Evolutionary conservation across 2,113 vertebrate genomes (phyloP).

Genomic region (Pseudolaguvia tuberculata): DNA sequence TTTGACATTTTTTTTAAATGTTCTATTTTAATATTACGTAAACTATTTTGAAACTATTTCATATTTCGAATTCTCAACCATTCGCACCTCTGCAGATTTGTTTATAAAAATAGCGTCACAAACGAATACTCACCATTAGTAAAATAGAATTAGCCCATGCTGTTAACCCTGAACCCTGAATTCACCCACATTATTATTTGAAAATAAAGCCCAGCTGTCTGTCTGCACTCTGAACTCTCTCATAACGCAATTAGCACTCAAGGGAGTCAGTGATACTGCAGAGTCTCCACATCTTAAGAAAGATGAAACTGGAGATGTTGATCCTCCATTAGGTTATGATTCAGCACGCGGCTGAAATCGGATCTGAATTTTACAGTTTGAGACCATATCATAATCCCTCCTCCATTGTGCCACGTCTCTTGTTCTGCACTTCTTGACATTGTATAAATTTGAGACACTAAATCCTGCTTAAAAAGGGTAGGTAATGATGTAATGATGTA

Average conservation of each 20-base stretch:
- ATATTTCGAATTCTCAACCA: neutral
- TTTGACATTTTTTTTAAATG: too few relatives aligned
- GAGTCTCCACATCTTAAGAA: constrained; percentile 8
- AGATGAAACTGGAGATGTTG: constrained; percentile 1
- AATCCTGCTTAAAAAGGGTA: neutral
- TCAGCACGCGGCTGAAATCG: constrained; percentile 13
- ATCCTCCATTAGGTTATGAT: constrained; percentile 11
- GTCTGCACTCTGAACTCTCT: constrained; percentile 15
- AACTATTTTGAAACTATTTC: neutral
- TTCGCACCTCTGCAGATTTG: neutral
- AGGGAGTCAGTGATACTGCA: constrained; percentile 10
- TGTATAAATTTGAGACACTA: constrained; percentile 1
- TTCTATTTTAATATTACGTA: too few relatives aligned
- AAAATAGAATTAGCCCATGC: constrained; percentile 44
- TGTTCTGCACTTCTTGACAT: constrained; percentile 23
- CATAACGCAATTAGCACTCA: constrained; percentile 41
- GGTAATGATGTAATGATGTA: constrained; percentile 23
- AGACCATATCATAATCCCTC: constrained; percentile 14
- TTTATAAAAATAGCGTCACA: constrained; percentile 8
- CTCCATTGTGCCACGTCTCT: constrained; percentile 19
- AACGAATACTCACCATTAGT: constrained; percentile 42
- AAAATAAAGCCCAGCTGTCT: constrained; percentile 12
- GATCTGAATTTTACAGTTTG: constrained; percentile 17
- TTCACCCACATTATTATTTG: constrained; percentile 36
- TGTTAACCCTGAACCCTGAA: constrained; percentile 37